Evolutionary conservation across 2,113 vertebrate genomes (phyloP).

Genomic region (Noctilio leporinus): DNA sequence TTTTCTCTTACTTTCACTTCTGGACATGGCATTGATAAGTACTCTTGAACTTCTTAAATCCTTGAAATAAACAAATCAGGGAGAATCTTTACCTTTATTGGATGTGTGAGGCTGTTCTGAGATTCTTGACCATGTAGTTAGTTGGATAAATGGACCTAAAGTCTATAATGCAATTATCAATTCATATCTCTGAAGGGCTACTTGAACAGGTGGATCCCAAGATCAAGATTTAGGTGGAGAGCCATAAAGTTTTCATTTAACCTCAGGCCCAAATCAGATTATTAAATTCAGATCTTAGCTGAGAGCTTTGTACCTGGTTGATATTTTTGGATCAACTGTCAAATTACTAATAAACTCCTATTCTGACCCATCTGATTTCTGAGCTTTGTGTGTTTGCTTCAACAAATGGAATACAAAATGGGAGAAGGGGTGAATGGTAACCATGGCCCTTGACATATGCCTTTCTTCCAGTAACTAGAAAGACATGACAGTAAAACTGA

Average conservation of each 20-base stretch:
- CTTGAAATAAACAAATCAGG: not conserved
- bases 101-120: not conserved
- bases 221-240: not conserved
- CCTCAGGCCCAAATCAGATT: not conserved
- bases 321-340: not conserved
- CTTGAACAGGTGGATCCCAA: not conserved
- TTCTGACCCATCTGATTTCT: not conserved
- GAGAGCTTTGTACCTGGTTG: not conserved
- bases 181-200: not conserved
- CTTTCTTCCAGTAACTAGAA: not conserved
- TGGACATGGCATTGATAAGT: not conserved
- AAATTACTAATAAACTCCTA: not conserved
- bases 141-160: not conserved
- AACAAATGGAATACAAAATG: not conserved
- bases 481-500: not conserved
- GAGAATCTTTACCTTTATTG: not conserved
- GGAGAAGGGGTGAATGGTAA: not conserved
- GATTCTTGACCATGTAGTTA: not conserved
- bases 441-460: not conserved
- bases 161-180: not conserved
- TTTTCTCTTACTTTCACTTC: not conserved
- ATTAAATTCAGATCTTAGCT: not conserved
- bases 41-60: not conserved
- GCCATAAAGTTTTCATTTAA: not conserved
- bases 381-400: not conserved